These are phyloP conservation scores for Rhopilema esculentum DNA, from an alignment of 30 jellyfish, hydroid and myxozoan genomes.

Conservation along the genomic window DNA sequence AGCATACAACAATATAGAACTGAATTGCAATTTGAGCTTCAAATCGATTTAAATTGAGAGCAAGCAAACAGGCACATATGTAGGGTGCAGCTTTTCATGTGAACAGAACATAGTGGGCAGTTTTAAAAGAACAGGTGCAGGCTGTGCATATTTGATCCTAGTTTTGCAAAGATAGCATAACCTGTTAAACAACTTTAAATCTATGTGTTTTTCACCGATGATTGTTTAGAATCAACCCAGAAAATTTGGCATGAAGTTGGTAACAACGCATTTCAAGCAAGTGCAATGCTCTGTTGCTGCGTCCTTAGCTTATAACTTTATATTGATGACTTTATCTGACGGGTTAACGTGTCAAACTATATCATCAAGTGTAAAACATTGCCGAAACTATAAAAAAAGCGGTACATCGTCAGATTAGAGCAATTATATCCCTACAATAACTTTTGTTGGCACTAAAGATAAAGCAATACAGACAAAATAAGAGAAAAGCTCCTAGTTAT, in stretches of 20 bases:
- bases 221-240: neutral
- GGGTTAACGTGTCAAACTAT: neutral
- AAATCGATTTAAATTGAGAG: neutral
- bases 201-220: neutral
- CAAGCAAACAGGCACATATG: conserved; percentile 41
- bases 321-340: neutral
- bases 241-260: neutral
- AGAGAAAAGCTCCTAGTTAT: too few species aligned
- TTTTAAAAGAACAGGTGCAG: conserved; percentile 29
- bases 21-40: conserved; percentile 6
- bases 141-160: neutral
- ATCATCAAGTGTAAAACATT: neutral
- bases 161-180: neutral
- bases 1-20: neutral
- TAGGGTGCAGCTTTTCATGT: neutral
- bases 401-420: too few species aligned
- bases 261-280: neutral
- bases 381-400: too few species aligned
- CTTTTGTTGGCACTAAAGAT: too few species aligned
- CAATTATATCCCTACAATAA: too few species aligned
- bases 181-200: neutral
- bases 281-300: neutral
- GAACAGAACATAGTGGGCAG: neutral
- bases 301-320: neutral
- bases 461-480: too few species aligned